A percentile compares a stretch with the other conserved stretches of the same genome.
Evolutionary conservation across 2,888 invertebrate genomes (phyloP).

Genomic region (Agriopis leucophaearia): DNA sequence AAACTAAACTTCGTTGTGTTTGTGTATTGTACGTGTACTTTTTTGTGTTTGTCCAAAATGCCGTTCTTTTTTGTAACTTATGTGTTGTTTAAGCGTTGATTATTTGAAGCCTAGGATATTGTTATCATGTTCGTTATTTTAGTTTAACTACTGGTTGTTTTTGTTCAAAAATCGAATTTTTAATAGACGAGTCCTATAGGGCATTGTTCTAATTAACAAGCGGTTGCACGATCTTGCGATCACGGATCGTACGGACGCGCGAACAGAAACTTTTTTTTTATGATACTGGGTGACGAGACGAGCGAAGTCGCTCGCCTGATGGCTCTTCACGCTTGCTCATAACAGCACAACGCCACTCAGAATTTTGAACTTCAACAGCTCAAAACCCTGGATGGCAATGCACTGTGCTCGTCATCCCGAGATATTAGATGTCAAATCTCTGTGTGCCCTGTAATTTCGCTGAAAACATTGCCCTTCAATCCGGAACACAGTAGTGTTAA

Average conservation of each 20-base stretch:
- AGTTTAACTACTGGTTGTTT: conserved; percentile 16
- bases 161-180: conserved; percentile 7
- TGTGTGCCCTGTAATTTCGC: too few species aligned
- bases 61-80: conserved; percentile 12
- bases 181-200: not conserved
- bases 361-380: too few species aligned
- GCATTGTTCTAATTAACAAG: not conserved
- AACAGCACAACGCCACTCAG: too few species aligned
- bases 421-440: too few species aligned
- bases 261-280: not conserved
- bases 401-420: too few species aligned
- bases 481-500: too few species aligned
- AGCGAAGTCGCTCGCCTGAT: too few species aligned
- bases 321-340: too few species aligned
- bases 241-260: not conserved
- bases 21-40: conserved; percentile 8
- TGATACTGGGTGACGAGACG: too few species aligned
- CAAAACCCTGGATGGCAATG: too few species aligned
- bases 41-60: conserved; percentile 21
- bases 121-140: conserved; percentile 28
- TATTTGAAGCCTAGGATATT: conserved; percentile 14
- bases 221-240: not conserved
- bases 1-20: conserved; percentile 8
- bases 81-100: conserved; percentile 21
- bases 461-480: too few species aligned